phyloP scores from a whole-genome alignment of 2,888 invertebrate genomes.

The Trissolcus japonicus region DNA sequence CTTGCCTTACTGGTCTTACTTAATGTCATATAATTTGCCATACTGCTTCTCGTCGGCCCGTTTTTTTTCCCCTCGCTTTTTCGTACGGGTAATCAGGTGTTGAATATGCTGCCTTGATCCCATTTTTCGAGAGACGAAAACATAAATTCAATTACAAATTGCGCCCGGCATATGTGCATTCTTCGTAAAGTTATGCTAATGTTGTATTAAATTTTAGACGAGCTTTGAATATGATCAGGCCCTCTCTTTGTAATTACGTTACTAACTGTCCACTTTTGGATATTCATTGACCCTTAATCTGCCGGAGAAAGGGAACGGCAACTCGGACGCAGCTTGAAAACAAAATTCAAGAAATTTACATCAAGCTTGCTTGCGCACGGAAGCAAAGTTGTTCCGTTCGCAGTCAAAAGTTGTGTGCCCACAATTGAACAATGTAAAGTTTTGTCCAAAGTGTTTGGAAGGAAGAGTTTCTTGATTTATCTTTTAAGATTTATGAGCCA shows the following conservation, averaged over 20 bases:
- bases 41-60: constrained; percentile 34
- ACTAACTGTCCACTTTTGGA: not conserved
- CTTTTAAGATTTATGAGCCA: not conserved
- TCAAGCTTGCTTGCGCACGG: too few relatives aligned
- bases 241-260: constrained; percentile 12
- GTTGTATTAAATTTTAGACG: constrained; percentile 27
- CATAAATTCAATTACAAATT: constrained; percentile 51
- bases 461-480: not conserved
- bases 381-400: too few relatives aligned
- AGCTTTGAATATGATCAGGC: constrained; percentile 19
- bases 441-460: too few relatives aligned
- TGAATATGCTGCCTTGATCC: constrained; percentile 49
- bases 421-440: too few relatives aligned
- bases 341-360: too few relatives aligned
- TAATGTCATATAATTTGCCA: constrained; percentile 54
- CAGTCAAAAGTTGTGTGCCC: too few relatives aligned
- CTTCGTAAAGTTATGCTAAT: constrained; percentile 30
- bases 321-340: too few relatives aligned
- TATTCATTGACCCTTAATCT: too few relatives aligned
- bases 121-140: constrained; percentile 50
- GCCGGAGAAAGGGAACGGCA: too few relatives aligned
- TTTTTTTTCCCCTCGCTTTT: constrained; percentile 34
- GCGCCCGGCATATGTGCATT: constrained; percentile 29
- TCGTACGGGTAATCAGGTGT: constrained; percentile 47
- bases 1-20: constrained; percentile 51